Evolutionary conservation across 2,797 vertebrate species (phyloP).

Genomic region (Bradypodion ventrale): DNA sequence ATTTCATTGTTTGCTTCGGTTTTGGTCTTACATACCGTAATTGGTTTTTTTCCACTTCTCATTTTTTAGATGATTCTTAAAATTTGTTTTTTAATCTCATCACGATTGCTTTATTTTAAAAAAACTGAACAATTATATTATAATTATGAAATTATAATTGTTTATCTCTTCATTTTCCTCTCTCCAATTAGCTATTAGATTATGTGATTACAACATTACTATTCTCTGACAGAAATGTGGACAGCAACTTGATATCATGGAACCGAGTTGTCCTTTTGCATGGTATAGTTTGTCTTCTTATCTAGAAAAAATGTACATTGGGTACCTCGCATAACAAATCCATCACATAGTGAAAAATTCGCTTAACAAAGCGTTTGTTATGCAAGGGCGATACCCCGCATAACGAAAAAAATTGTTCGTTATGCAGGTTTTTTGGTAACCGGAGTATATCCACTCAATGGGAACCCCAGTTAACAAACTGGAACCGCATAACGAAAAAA

Average conservation of each 20-base stretch:
- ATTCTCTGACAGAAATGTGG: conserved; percentile 95
- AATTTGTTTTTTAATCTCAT: neutral
- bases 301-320: conserved; percentile 27
- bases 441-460: too few relatives aligned
- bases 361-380: too few relatives aligned
- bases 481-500: too few relatives aligned
- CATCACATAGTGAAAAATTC: too few relatives aligned
- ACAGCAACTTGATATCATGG: conserved; percentile 94
- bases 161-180: conserved; percentile 27
- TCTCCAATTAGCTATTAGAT: conserved; percentile 85
- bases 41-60: too few relatives aligned
- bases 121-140: neutral
- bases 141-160: neutral
- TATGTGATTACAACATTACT: conserved; percentile 93
- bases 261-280: conserved; percentile 96
- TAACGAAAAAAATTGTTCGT: too few relatives aligned
- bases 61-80: neutral
- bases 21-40: neutral
- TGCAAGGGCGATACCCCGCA: too few relatives aligned
- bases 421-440: too few relatives aligned
- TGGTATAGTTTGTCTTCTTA: conserved; percentile 75
- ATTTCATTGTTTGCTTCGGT: neutral
- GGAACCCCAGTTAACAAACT: too few relatives aligned
- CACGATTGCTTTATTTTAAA: too few relatives aligned
- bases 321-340: too few relatives aligned